These are phyloP conservation scores for Dicrurus megarhynchus DNA, from an alignment of 2,113 vertebrate genomes.

Conservation along the genomic window DNA sequence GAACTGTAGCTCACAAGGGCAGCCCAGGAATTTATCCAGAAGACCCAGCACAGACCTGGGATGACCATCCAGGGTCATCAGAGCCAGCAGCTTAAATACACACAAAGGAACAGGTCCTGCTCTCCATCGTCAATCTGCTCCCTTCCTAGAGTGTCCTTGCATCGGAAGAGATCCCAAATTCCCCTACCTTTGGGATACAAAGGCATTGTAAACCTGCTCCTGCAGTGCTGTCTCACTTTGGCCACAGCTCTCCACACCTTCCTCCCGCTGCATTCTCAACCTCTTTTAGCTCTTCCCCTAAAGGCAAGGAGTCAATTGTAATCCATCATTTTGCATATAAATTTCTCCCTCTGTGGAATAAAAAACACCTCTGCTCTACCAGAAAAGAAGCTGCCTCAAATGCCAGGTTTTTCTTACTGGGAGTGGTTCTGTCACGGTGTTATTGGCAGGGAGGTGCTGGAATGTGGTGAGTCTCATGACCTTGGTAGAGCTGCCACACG, in stretches of 20 bases:
- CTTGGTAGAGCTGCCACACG: not conserved
- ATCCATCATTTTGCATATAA: not conserved
- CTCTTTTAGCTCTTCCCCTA: not conserved
- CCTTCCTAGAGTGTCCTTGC: too few species aligned
- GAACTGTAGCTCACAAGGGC: not conserved
- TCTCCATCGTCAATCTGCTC: not conserved
- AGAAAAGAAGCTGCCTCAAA: not conserved
- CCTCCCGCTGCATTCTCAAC: not conserved
- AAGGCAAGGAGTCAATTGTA: not conserved
- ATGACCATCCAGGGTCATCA: not conserved
- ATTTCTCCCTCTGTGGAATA: not conserved
- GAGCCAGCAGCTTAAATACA: not conserved
- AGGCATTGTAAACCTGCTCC: not conserved
- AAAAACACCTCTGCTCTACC: not conserved
- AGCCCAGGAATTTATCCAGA: not conserved
- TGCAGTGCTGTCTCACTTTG: not conserved
- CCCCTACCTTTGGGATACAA: not conserved
- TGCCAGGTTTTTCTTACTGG: not conserved
- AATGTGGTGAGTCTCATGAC: not conserved
- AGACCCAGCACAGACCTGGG: not conserved
- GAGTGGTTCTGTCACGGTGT: not conserved
- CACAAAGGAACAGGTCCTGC: accelerated
- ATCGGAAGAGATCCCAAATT: not conserved
- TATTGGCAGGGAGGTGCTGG: not conserved
- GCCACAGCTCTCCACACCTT: not conserved